Conservation (phyloP, 2,797 vertebrate genomes). For the Spea hammondii region DNA sequence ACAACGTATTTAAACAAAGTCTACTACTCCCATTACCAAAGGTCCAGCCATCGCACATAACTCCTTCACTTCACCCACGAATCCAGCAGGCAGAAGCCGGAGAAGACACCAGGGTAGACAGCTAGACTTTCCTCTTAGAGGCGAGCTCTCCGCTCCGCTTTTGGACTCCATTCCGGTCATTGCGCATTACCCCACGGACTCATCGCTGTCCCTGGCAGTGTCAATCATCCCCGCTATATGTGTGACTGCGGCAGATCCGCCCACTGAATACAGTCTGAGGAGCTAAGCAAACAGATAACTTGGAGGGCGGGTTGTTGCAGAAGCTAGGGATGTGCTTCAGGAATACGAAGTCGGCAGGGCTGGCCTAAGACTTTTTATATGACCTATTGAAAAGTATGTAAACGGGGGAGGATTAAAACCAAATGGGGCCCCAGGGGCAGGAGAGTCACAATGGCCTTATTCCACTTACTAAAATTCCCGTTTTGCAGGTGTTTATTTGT, state of each 20-base stretch:
- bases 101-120: background rate
- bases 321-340: no score
- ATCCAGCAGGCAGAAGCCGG: conserved; percentile 49
- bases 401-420: no score
- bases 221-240: background rate
- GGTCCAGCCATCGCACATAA: conserved; percentile 62
- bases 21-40: conserved; percentile 54
- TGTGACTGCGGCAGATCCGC: background rate
- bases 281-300: no score
- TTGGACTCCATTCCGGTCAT: background rate
- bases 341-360: no score
- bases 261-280: background rate
- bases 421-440: no score
- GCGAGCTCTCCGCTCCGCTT: background rate
- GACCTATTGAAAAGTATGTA: no score
- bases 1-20: background rate
- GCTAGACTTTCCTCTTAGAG: background rate
- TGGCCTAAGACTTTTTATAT: no score
- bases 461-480: no score
- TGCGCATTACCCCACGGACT: background rate
- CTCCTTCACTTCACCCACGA: conserved; percentile 54
- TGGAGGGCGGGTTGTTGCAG: background rate
- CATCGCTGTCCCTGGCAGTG: background rate
- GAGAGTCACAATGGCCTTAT: no score
- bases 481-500: no score